These are phyloP conservation scores for Rhinophrynus dorsalis DNA, from an alignment of 2,797 vertebrate genomes.

Conservation along the genomic window DNA sequence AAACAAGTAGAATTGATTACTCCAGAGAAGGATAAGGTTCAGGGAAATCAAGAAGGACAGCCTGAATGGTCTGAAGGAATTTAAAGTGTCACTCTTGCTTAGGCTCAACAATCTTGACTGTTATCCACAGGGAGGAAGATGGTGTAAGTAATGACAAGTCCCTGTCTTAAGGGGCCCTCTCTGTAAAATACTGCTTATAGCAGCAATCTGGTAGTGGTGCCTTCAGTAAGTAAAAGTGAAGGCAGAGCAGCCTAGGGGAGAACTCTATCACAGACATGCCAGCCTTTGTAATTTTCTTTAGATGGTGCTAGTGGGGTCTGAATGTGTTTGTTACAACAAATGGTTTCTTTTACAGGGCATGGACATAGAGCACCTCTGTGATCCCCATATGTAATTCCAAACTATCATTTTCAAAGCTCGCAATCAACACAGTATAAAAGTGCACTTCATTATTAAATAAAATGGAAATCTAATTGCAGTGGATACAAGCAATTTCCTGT, in stretches of 20 bases:
- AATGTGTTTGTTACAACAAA: constrained; percentile 49
- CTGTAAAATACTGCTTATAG: constrained; percentile 60
- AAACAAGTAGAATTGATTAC: constrained; percentile 62
- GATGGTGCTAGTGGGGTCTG: constrained; percentile 50
- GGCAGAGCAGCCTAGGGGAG: constrained; percentile 54
- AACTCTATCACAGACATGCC: constrained; percentile 54
- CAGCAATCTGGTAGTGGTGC: constrained; percentile 54
- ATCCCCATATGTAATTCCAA: constrained; percentile 12
- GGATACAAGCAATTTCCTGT: constrained; percentile 7
- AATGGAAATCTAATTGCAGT: constrained; percentile 13
- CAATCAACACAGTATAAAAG: constrained; percentile 37
- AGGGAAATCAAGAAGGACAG: constrained; percentile 65
- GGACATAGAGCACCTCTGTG: constrained; percentile 37
- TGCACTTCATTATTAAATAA: constrained; percentile 34
- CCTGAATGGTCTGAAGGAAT: constrained; percentile 61
- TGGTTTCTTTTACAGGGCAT: constrained; percentile 47
- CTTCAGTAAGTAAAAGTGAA: constrained; percentile 60
- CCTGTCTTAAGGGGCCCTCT: constrained; percentile 58
- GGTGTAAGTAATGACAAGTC: constrained; percentile 56
- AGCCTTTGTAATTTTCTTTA: constrained; percentile 55
- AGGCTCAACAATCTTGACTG: constrained; percentile 58
- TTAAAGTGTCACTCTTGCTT: constrained; percentile 63
- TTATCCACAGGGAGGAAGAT: constrained; percentile 52
- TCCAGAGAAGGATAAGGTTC: constrained; percentile 58
- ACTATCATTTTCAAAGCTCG: constrained; percentile 33